Conservation (phyloP, 2,888 invertebrate species). For the Leuctra nigra region DNA sequence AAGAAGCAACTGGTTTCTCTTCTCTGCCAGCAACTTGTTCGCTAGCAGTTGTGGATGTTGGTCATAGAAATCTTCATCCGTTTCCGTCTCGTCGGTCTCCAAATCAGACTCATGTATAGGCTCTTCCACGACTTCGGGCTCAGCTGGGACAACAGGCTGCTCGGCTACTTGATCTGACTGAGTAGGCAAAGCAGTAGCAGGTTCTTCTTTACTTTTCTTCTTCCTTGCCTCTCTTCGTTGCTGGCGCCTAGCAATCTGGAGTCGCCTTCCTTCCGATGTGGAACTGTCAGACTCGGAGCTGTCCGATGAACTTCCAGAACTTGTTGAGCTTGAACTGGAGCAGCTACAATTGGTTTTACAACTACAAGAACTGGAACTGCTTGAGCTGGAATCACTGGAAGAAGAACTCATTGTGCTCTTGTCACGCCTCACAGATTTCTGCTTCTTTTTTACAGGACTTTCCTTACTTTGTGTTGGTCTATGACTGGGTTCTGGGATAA, state of each 20-base stretch:
- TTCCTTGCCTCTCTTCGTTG: conserved; percentile 34
- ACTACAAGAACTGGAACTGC: conserved; percentile 61
- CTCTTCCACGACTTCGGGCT: conserved; percentile 42
- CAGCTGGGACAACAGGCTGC: conserved; percentile 36
- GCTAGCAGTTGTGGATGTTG: conserved; percentile 70
- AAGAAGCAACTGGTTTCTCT: conserved; percentile 60
- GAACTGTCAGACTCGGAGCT: conserved; percentile 54
- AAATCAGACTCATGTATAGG: conserved; percentile 73
- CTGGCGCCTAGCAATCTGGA: conserved; percentile 42
- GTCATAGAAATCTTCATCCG: conserved; percentile 85
- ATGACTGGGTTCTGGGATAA: neutral
- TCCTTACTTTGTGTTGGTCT: neutral
- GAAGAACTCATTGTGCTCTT: conserved; percentile 52
- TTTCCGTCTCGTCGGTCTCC: conserved; percentile 77
- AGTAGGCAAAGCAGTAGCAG: conserved; percentile 29
- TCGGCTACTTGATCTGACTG: conserved; percentile 18
- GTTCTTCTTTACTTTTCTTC: conserved; percentile 41
- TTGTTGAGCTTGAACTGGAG: conserved; percentile 63
- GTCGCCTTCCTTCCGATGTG: conserved; percentile 48
- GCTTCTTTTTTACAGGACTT: conserved; percentile 45
- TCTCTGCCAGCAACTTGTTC: conserved; percentile 65
- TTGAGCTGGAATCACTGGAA: conserved; percentile 69
- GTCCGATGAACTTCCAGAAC: conserved; percentile 49
- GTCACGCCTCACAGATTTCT: conserved; percentile 42
- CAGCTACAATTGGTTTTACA: conserved; percentile 82